Conservation (phyloP, 2,113 vertebrate genomes). For the Saimiri boliviensis region DNA sequence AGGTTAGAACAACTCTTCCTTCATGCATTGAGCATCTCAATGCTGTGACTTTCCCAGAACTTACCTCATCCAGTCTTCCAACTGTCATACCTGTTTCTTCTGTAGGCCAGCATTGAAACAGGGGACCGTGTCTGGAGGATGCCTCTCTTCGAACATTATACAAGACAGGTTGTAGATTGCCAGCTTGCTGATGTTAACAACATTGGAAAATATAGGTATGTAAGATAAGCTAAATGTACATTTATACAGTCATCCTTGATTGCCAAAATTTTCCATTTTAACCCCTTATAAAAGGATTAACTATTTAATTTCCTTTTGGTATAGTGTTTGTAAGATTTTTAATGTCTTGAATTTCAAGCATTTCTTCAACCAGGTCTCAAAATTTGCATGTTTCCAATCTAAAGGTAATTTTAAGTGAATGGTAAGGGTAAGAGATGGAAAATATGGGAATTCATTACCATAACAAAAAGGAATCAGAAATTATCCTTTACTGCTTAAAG, state of each 20-base stretch:
- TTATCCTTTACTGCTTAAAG: slow-evolving; percentile 32
- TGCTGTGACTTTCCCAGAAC: neutral
- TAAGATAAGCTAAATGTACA: neutral
- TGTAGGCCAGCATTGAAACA: slow-evolving; percentile 93
- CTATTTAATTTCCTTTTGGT: neutral
- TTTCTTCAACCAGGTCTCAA: slow-evolving; percentile 24
- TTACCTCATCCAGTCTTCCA: neutral
- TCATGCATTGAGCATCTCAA: neutral
- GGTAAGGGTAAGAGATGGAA: neutral
- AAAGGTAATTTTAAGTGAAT: neutral
- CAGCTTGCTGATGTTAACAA: slow-evolving; percentile 98
- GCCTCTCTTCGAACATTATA: slow-evolving; percentile 98
- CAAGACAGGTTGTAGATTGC: slow-evolving; percentile 92
- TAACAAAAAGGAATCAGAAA: neutral
- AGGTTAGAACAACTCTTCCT: neutral
- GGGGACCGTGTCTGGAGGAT: slow-evolving; percentile 99
- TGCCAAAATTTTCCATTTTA: neutral
- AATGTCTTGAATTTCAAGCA: slow-evolving; percentile 12
- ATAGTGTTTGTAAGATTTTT: neutral
- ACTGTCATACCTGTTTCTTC: neutral
- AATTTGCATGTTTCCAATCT: slow-evolving; percentile 11
- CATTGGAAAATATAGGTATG: slow-evolving; percentile 94
- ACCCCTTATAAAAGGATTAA: neutral
- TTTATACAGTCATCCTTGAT: neutral
- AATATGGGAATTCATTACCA: neutral